phyloP scores from a whole-genome alignment of 2,113 vertebrate species.

The Trochalopteron elliotii region DNA sequence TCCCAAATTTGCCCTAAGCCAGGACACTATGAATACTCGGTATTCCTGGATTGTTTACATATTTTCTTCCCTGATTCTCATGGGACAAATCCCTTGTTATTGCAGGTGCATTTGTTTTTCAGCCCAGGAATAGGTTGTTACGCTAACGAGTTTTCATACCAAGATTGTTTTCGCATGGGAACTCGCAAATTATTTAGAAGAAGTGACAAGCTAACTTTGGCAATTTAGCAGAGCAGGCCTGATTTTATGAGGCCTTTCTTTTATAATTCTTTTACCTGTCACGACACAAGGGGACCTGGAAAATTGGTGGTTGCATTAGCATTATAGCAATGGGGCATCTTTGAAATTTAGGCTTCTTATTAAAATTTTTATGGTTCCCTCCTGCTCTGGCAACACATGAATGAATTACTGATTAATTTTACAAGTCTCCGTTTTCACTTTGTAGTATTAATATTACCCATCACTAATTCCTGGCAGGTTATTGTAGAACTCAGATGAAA shows the following conservation, averaged over 20 bases:
- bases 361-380: background rate
- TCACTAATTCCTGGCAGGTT: background rate
- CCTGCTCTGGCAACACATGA: background rate
- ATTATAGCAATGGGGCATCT: background rate
- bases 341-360: slow-evolving; percentile 7
- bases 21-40: background rate
- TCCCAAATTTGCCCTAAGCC: too few species aligned
- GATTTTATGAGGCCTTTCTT: background rate
- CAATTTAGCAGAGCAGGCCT: background rate
- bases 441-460: background rate
- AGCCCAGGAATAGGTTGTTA: background rate
- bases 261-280: background rate
- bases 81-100: background rate
- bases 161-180: background rate
- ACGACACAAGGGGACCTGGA: background rate
- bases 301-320: background rate
- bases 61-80: background rate
- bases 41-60: background rate
- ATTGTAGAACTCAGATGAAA: background rate
- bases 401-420: slow-evolving; percentile 13
- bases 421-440: background rate
- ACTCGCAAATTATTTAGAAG: background rate
- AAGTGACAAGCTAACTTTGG: background rate
- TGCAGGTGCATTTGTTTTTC: background rate
- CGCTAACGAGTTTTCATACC: background rate